Evolutionary conservation across 2,113 vertebrate species (phyloP).

Genomic region (Hyperopisus bebe): DNA sequence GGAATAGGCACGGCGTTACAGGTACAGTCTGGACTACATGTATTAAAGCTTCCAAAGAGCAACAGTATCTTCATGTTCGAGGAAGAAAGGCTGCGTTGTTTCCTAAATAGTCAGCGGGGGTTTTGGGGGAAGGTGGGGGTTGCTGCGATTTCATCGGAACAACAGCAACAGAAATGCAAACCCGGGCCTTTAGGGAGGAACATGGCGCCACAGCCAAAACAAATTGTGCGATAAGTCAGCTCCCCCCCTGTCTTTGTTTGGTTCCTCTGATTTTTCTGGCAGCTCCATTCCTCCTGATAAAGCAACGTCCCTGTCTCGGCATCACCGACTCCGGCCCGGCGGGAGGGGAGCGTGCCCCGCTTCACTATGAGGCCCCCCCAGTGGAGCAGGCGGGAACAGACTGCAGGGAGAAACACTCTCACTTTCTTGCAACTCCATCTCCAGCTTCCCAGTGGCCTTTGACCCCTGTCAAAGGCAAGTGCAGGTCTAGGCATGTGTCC

Average conservation of each 20-base stretch:
- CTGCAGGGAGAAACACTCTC: constrained; percentile 18
- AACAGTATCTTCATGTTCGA: not conserved
- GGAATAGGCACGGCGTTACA: not conserved
- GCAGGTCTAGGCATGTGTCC: not conserved
- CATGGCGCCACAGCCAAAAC: not conserved
- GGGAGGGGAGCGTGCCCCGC: not conserved
- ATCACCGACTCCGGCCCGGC: not conserved
- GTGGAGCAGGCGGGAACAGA: not conserved
- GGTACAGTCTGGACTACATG: not conserved
- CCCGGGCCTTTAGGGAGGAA: not conserved
- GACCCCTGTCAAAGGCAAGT: constrained; percentile 17
- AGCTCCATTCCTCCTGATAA: not conserved
- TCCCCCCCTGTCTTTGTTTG: not conserved
- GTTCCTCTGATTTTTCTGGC: not conserved
- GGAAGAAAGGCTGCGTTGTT: not conserved
- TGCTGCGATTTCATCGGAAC: not conserved
- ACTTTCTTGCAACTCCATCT: constrained; percentile 23
- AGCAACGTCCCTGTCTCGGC: not conserved
- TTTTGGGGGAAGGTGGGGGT: not conserved
- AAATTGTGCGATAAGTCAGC: constrained; percentile 3
- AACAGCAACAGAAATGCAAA: not conserved
- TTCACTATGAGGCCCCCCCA: not conserved
- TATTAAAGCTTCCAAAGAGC: not conserved
- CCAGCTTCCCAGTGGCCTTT: constrained; percentile 26
- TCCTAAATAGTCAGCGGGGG: not conserved